Evolutionary conservation across 2,888 invertebrate species (phyloP), one percentile per base, ranked within the genome.

Genomic region (Lasiommata megera): DNA sequence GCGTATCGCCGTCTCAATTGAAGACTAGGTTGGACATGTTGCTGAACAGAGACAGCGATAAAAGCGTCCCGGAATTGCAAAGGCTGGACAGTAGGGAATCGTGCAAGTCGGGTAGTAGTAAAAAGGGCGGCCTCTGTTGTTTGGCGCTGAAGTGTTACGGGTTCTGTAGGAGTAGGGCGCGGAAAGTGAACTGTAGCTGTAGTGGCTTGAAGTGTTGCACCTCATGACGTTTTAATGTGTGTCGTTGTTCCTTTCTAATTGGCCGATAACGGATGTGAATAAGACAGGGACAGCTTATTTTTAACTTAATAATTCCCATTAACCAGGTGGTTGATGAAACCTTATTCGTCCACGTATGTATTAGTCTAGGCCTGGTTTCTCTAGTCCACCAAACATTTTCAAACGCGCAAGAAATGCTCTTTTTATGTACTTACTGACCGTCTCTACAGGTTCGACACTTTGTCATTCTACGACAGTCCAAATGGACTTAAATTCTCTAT

Each of bases 1-100:
- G 92, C 46, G 93, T 95, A 0, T 93, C 94, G 0, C 94, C 95
- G 0, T 86, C 92, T 2, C 93, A 93, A 66, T 79, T 95, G 9
- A 94, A 93, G 73, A 92, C 84, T 67, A 85, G 93, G 63, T 73
- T 95, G 61, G 93, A 91, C 66, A 92, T 91, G 62, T 63, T 89
- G 0, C 48, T 89, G 3, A 79, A 55, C 28, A 76, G 75, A 6
- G 16, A 31, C 43, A 23, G n/a, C 9, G 67, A 70, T 16, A 51
- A 66, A 5, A 65, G 68, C 0, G 71, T 76, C 6, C 80, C 82
- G 0, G 80, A 80, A 16, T 67, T 88, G 28, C 76, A 80, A 11
- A 71, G 89, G 29, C 60, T 89, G 6, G 82, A 84, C 59, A 88
- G 88, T 69, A 74, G 82, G 54, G 87, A 87, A 58, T 85, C 85